phyloP scores from a whole-genome alignment of 2,113 vertebrate species.

The Agapornis roseicollis region DNA sequence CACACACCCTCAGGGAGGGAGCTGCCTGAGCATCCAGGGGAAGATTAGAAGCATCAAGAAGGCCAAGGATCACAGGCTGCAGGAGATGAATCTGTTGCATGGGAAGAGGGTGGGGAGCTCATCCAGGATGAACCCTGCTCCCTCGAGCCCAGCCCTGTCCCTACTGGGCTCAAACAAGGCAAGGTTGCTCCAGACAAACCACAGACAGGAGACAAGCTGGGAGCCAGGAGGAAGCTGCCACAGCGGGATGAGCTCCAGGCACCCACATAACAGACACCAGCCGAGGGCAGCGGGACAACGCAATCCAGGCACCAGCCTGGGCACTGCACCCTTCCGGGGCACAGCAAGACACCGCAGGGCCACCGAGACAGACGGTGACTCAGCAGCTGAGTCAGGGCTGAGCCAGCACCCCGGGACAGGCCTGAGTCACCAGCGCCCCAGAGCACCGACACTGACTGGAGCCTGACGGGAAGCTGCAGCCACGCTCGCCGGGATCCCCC shows the following conservation, averaged over 20 bases:
- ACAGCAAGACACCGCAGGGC: not conserved
- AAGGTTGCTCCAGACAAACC: fast-evolving
- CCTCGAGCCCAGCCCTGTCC: not conserved
- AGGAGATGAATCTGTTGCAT: fast-evolving
- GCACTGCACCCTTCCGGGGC: not conserved
- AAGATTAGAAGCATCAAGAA: not conserved
- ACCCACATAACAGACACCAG: not conserved
- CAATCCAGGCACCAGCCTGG: fast-evolving
- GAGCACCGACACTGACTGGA: not conserved
- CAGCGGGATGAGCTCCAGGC: fast-evolving
- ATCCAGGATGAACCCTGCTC: not conserved
- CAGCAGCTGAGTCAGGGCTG: slow-evolving; percentile 61
- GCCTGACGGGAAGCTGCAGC: not conserved
- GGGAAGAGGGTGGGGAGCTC: not conserved
- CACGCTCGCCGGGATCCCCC: not conserved
- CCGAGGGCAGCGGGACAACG: not conserved
- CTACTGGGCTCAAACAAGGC: not conserved
- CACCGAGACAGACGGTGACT: slow-evolving; percentile 19
- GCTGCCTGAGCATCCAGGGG: not conserved
- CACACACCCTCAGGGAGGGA: fast-evolving
- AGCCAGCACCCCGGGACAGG: not conserved
- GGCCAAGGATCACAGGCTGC: not conserved
- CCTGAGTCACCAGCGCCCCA: slow-evolving; percentile 22
- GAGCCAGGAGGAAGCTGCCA: not conserved
- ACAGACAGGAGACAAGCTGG: fast-evolving